These are phyloP conservation scores for Acanthurus lineatus DNA, from an alignment of 2,797 vertebrate species.

Conservation along the genomic window DNA sequence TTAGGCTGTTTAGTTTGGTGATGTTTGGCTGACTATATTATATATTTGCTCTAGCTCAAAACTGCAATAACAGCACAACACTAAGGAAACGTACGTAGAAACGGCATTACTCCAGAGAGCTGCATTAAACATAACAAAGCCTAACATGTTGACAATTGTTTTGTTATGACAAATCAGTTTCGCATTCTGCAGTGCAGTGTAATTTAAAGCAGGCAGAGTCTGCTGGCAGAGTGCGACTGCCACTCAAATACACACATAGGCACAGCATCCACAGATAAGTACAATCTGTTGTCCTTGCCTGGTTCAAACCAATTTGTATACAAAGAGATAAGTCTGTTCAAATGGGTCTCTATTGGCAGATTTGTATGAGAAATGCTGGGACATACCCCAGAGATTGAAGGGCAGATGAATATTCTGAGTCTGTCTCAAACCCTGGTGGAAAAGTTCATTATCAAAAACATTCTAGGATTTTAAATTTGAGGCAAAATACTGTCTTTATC, in stretches of 20 bases:
- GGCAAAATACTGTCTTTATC: slow-evolving; percentile 3
- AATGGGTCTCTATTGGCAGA: slow-evolving; percentile 41
- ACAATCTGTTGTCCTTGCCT: slow-evolving; percentile 52
- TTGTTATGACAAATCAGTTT: slow-evolving; percentile 71
- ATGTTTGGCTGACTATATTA: slow-evolving; percentile 52
- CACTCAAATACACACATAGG: slow-evolving; percentile 58
- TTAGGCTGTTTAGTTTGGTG: slow-evolving; percentile 54
- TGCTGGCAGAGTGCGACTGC: slow-evolving; percentile 59
- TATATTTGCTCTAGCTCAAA: slow-evolving; percentile 43
- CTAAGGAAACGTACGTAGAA: slow-evolving; percentile 48
- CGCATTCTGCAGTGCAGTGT: slow-evolving; percentile 54
- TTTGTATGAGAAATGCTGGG: slow-evolving; percentile 14
- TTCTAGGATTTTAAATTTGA: slow-evolving; percentile 18
- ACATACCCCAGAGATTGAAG: slow-evolving; percentile 43
- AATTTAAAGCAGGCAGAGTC: slow-evolving; percentile 62
- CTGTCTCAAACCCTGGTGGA: slow-evolving; percentile 5
- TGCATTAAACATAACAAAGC: slow-evolving; percentile 69
- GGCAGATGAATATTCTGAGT: slow-evolving; percentile 34
- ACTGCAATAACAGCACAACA: slow-evolving; percentile 55
- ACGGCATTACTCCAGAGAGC: slow-evolving; percentile 54
- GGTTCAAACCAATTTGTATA: slow-evolving; percentile 67
- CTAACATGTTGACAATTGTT: slow-evolving; percentile 58
- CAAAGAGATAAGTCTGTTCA: slow-evolving; percentile 62
- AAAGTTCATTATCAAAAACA: slow-evolving; percentile 24
- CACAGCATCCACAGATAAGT: slow-evolving; percentile 48